A percentile compares a stretch with the other conserved stretches of the same genome.
These are phyloP conservation scores for Petrocephalus zakoni DNA, from an alignment of 2,113 vertebrate species.

Conservation along the genomic window DNA sequence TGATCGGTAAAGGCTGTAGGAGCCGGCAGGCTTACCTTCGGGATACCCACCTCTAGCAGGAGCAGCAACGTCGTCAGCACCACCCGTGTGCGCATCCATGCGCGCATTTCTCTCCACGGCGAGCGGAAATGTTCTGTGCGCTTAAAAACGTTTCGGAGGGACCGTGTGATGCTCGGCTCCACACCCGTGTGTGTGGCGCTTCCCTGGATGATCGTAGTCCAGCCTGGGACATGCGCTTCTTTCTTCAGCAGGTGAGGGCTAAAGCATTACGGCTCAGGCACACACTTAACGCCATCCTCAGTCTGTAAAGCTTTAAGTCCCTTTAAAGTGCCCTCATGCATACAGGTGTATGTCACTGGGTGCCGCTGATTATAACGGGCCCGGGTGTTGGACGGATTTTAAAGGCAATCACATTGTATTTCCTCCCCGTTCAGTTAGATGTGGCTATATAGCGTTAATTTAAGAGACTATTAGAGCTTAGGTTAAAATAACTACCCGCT, in stretches of 20 bases:
- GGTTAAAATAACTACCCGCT: background rate
- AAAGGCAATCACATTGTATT: background rate
- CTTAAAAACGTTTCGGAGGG: background rate
- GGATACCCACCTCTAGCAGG: constrained; percentile 41
- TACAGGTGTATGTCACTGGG: background rate
- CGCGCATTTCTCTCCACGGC: constrained; percentile 50
- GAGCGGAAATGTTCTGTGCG: background rate
- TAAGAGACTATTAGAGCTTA: background rate
- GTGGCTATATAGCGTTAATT: background rate
- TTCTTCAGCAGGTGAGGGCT: background rate
- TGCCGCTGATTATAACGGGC: background rate
- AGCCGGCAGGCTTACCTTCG: constrained; percentile 42
- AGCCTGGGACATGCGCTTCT: background rate
- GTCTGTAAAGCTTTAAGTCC: background rate
- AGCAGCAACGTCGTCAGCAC: constrained; percentile 50
- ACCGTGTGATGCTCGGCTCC: background rate
- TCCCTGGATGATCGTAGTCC: background rate
- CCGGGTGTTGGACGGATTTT: background rate
- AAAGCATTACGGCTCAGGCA: background rate
- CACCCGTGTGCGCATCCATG: constrained; percentile 39
- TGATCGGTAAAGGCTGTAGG: background rate
- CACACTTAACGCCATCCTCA: background rate
- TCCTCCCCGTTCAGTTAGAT: background rate
- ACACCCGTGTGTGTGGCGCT: background rate
- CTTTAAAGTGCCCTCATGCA: background rate